Conservation (phyloP, 2,888 invertebrate species). For the Diplolepis rosae region DNA sequence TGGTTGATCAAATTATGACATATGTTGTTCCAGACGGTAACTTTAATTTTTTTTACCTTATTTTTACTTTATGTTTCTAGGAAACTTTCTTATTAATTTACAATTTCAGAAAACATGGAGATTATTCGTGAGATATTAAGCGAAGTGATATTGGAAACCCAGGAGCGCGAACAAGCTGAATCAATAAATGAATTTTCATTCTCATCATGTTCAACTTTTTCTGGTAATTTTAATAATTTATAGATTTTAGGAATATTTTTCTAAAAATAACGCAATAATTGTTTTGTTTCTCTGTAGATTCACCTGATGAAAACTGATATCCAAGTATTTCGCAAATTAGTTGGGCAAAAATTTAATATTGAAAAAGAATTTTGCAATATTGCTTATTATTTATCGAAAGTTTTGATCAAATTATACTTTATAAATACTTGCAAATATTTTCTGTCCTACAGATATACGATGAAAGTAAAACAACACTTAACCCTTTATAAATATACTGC, state of each 20-base stretch:
- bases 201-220: not conserved
- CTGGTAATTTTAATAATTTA: not conserved
- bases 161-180: not conserved
- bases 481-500: not conserved
- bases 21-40: not conserved
- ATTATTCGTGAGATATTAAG: conserved; percentile 19
- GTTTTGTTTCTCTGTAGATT: not conserved
- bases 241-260: not conserved
- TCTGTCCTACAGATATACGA: not conserved
- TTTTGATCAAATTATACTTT: not conserved
- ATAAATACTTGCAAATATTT: not conserved
- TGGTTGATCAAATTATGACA: conserved; percentile 8
- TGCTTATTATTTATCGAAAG: not conserved
- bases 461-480: not conserved
- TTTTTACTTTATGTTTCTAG: not conserved
- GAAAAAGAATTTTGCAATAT: not conserved
- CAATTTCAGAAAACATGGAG: conserved; percentile 13
- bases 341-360: no score
- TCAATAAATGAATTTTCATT: not conserved
- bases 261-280: not conserved
- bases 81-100: not conserved
- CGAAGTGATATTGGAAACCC: not conserved
- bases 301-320: not conserved
- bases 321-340: not conserved
- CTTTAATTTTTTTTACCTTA: not conserved